Evolutionary conservation across 2,888 invertebrate species (phyloP), one percentile per base, ranked within the genome.

Genomic region (Beris morrisii): DNA sequence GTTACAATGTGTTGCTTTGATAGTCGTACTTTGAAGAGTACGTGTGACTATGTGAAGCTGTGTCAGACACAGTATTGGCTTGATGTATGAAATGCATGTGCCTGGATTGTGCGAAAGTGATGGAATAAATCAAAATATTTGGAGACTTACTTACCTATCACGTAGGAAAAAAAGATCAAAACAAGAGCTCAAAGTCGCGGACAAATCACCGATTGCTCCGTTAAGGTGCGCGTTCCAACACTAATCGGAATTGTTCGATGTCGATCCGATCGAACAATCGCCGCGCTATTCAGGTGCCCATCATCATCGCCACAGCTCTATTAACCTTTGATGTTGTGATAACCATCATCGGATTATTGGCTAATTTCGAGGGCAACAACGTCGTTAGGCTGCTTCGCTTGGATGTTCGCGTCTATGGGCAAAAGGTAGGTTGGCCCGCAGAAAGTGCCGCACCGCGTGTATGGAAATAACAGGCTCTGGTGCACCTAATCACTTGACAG

Each of bases 321-420:
- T 79, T 79, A 78, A 75, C 75, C 78, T 72, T 78, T 66, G 77
- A 79, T 78, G 76, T 78, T 74, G 78, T 78, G 78, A 78, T 78
- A 79, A 78, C 79, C 77, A 78, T 79, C 55, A 48, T 30, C 28
- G 43, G 38, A 43, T 52, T 50, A 43, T 50, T 59, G 59, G 64
- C 64, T 69, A 69, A 69, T 66, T 69, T 69, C 43, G 68, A 52
- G 63, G 59, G 65, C 65, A 68, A 68, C 65, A 68, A 63, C 63
- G 68, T 63, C 52, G 68, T 68, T 68, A 68, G 65, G 63, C 68
- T 68, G 68, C 65, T 64, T 43, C 50, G 52, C 58, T 68, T 61
- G 48, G 46, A 54, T 56, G 38, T 52, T 52, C 44, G 44, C 52
- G 53, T 50, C 43, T 53, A 55, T 55, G 52, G 38, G 38, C 56